A percentile compares a stretch with the other conserved stretches of the same genome.
These are phyloP conservation scores for Elephantulus edwardii DNA, from an alignment of 2,113 vertebrate species.

Conservation along the genomic window DNA sequence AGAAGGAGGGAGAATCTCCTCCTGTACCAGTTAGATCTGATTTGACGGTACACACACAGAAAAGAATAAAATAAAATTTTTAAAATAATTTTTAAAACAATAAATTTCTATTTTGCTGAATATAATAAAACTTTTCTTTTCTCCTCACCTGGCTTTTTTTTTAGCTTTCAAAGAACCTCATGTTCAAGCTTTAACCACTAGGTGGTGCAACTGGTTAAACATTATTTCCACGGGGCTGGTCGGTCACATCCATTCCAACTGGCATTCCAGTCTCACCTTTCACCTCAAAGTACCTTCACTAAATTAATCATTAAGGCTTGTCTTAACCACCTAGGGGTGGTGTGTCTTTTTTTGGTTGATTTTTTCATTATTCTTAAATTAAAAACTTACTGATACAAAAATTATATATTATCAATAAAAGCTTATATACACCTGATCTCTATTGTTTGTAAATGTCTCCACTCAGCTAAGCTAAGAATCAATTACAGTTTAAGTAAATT, in stretches of 20 bases:
- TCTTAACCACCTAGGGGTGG: no score
- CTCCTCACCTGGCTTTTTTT: neutral
- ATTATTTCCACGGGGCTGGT: neutral
- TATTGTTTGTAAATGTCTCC: neutral
- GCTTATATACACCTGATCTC: neutral
- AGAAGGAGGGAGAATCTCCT: no score
- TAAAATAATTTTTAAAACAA: neutral
- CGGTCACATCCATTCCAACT: neutral
- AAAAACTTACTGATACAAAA: neutral
- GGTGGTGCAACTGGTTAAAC: constrained; percentile 61
- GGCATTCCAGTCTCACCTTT: neutral
- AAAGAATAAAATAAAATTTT: no score
- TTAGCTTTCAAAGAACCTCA: neutral
- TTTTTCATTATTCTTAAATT: neutral
- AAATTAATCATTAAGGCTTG: no score
- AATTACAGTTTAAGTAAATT: neutral
- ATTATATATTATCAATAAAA: neutral
- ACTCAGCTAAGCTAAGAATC: neutral
- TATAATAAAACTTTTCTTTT: neutral
- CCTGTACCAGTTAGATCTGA: no score
- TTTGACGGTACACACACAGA: no score
- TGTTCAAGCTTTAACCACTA: constrained; percentile 48
- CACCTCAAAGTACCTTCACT: neutral
- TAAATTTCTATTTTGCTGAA: neutral
- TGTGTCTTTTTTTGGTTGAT: neutral